A percentile compares a stretch with the other conserved stretches of the same genome.
These are phyloP conservation scores for Mus musculus DNA, from an alignment of 2,113 vertebrate genomes.

Conservation along the genomic window DNA sequence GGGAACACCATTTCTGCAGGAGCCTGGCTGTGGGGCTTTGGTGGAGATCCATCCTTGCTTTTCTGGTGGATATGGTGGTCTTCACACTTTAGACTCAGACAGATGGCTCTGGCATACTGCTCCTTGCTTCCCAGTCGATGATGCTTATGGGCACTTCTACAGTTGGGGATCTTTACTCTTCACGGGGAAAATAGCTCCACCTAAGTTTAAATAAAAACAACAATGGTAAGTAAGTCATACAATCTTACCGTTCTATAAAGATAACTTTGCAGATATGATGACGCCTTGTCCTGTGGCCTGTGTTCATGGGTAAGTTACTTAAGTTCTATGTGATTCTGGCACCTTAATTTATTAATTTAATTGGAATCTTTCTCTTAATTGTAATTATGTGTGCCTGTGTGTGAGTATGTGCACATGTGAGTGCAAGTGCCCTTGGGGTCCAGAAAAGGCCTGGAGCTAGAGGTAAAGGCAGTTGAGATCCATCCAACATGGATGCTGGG, in stretches of 20 bases:
- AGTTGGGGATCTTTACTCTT: slow-evolving; percentile 75
- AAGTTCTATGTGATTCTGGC: background rate
- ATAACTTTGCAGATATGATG: background rate
- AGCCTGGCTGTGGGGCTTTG: slow-evolving; percentile 77
- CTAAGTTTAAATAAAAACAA: slow-evolving; percentile 82
- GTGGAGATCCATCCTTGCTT: slow-evolving; percentile 84
- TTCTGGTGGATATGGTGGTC: slow-evolving; percentile 49
- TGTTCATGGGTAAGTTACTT: slow-evolving; percentile 45
- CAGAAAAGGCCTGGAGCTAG: background rate
- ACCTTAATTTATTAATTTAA: background rate
- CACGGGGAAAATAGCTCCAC: slow-evolving; percentile 75
- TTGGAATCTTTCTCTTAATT: background rate
- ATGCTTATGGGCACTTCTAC: slow-evolving; percentile 57
- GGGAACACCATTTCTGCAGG: slow-evolving; percentile 83
- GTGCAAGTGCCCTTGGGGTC: background rate
- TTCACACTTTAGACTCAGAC: slow-evolving; percentile 68
- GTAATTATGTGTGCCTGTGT: background rate
- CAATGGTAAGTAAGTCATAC: slow-evolving; percentile 71
- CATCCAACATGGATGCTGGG: background rate
- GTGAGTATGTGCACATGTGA: background rate
- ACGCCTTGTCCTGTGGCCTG: background rate
- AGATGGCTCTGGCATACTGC: slow-evolving; percentile 83
- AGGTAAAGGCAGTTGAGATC: background rate
- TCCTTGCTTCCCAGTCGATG: slow-evolving; percentile 62
- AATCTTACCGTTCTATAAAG: slow-evolving; percentile 45